Evolutionary conservation across 2,888 invertebrate species (phyloP).

Genomic region (Mechanitis messenoides): DNA sequence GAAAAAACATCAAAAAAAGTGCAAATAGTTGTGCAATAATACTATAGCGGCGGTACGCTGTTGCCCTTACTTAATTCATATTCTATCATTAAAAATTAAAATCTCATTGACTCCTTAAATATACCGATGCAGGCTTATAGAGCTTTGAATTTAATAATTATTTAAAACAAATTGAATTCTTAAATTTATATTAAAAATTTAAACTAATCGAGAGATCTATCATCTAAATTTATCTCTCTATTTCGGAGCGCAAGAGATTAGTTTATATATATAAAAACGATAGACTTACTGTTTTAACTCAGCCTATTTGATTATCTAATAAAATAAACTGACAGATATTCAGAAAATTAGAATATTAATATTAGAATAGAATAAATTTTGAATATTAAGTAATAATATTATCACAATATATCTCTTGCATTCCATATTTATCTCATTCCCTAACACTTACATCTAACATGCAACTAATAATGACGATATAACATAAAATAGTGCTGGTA

Average conservation of each 20-base stretch:
- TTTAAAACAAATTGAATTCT: constrained; percentile 61
- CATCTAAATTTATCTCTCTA: constrained; percentile 58
- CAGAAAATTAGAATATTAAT: not conserved
- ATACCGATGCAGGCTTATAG: constrained; percentile 59
- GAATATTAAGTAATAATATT: not conserved
- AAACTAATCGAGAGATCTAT: constrained; percentile 47
- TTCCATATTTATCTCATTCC: not conserved
- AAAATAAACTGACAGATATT: not conserved
- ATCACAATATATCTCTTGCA: not conserved
- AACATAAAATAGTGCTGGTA: too few relatives aligned
- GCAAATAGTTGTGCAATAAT: constrained; percentile 56
- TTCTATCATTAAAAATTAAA: constrained; percentile 42
- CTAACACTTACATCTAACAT: not conserved
- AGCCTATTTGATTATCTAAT: constrained; percentile 5
- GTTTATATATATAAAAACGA: constrained; percentile 6
- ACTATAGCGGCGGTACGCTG: constrained; percentile 36
- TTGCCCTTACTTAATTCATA: constrained; percentile 72
- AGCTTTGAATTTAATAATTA: constrained; percentile 52
- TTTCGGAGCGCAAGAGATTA: constrained; percentile 52
- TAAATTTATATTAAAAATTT: constrained; percentile 57
- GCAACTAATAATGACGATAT: too few relatives aligned
- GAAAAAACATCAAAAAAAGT: constrained; percentile 73
- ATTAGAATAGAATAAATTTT: too few relatives aligned
- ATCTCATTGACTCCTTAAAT: constrained; percentile 57
- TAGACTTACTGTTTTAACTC: constrained; percentile 7